Evolutionary conservation across 2,888 invertebrate genomes (phyloP), one percentile per base, ranked within the genome.

Genomic region (Agapostemon virescens): DNA sequence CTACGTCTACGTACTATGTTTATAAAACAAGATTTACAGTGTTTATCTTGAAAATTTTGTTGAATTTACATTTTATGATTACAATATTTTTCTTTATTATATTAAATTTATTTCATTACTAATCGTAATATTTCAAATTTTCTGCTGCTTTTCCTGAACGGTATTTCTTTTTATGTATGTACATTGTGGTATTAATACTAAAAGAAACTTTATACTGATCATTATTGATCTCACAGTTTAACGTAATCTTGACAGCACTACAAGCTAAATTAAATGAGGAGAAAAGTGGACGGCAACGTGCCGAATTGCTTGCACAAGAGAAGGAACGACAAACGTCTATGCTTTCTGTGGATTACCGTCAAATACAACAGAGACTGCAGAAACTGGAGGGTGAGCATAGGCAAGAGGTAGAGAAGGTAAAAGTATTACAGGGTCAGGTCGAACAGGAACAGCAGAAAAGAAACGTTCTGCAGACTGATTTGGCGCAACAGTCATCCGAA

Each of bases 271-370:
- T 98, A 80, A 98, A 97, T 89, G 98, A 98, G 92, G 98, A 99
- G 93, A 98, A 98, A 92, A 95, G 95, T 73, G 96, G 96, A 6
- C 94, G 98, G 69, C 97, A 98, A 91, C 96, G 97, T 87, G 96
- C 97, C 0, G 98, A 99, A 92, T 94, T 97, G 67, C 95, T 95
- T 80, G 96, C 96, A 23, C 97, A 99, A 93, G 98, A 98, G 92
- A 97, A 97, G 89, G 98, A 99, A 92, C 95, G 98, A 0, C 98
- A 98, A 93, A 97, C 98, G 92, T 98, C 97, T 17, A 98, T 98
- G 97, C 94, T 98, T 45, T 97, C 97, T 30, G 98, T 99, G 2
- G 99, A 99, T 93, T 97, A 98, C 92, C 94, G 98, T n/a, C 98
- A 98, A 93, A 96, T 98, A 90, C 97, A 98, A 91, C 97, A 98